Percentiles rank a stretch among this genome's conserved stretches.
Conservation (phyloP, 2,888 invertebrate genomes). For the Hydrotaea cyrtoneurina region DNA sequence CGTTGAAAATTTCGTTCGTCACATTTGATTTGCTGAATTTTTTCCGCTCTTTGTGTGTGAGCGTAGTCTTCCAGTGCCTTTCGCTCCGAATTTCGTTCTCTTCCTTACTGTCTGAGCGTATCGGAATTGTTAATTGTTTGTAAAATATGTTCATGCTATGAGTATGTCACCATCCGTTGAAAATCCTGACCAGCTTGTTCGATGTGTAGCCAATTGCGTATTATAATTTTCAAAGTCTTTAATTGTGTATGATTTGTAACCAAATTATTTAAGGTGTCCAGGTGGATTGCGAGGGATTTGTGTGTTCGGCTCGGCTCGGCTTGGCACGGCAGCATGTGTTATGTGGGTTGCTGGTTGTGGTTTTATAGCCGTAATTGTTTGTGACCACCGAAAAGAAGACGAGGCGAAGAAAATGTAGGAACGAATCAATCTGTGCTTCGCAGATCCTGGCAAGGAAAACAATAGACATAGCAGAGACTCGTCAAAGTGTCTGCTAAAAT, state of each 20-base stretch:
- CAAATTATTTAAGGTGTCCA: conserved; percentile 63
- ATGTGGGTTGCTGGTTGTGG: conserved; percentile 49
- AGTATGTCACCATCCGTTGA: conserved; percentile 57
- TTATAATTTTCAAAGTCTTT: conserved; percentile 26
- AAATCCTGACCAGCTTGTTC: conserved; percentile 41
- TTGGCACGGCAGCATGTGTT: background rate
- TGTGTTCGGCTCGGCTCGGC: too few species aligned
- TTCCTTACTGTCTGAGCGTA: conserved; percentile 35
- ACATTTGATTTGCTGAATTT: conserved; percentile 78
- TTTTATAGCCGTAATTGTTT: conserved; percentile 48
- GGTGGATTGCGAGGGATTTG: conserved; percentile 40
- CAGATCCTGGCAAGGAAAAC: background rate
- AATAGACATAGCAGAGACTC: too few species aligned
- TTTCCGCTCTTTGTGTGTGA: conserved; percentile 42
- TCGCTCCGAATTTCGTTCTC: conserved; percentile 32
- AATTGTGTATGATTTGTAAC: conserved; percentile 48
- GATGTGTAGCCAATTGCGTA: conserved; percentile 60
- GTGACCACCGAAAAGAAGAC: background rate
- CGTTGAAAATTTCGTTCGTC: conserved; percentile 78
- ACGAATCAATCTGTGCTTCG: conserved; percentile 17
- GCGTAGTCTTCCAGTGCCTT: conserved; percentile 10
- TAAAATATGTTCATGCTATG: conserved; percentile 71
- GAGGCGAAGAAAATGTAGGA: background rate
- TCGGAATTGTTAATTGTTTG: conserved; percentile 70
- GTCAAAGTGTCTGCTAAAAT: too few species aligned